Conservation (phyloP, 2,797 vertebrate species). For the Sylvilagus floridanus region DNA sequence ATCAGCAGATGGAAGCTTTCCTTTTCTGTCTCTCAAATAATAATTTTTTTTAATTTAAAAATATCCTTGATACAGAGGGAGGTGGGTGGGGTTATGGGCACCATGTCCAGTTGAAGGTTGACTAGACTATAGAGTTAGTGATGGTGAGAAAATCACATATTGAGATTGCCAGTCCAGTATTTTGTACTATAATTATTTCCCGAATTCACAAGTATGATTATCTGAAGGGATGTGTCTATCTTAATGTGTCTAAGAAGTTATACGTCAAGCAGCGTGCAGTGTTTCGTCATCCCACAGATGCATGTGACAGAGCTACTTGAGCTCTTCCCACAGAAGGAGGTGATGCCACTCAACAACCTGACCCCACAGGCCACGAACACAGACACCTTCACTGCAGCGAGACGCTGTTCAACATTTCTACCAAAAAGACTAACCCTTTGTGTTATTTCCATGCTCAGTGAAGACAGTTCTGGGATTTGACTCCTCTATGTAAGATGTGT, state of each 20-base stretch:
- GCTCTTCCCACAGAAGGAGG: neutral
- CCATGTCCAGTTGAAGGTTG: neutral
- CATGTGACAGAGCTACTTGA: neutral
- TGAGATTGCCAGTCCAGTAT: neutral
- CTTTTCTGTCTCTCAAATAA: too few species aligned
- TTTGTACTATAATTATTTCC: neutral
- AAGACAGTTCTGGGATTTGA: neutral
- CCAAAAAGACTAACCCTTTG: neutral
- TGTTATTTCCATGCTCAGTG: neutral
- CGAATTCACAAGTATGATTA: neutral
- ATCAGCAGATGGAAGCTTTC: too few species aligned
- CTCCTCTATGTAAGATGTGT: neutral
- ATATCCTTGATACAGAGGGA: neutral
- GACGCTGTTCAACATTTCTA: neutral
- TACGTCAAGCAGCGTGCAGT: neutral
- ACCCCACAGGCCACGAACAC: neutral
- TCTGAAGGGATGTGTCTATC: neutral
- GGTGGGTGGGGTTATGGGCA: neutral
- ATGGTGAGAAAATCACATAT: neutral
- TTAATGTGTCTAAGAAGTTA: neutral
- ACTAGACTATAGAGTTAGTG: neutral
- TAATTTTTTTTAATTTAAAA: too few species aligned
- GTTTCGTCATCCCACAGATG: neutral
- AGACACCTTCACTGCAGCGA: neutral
- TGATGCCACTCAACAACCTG: neutral